Conservation (phyloP, 1,140 invertebrate species). For the Drosophila nigromelanica region DNA sequence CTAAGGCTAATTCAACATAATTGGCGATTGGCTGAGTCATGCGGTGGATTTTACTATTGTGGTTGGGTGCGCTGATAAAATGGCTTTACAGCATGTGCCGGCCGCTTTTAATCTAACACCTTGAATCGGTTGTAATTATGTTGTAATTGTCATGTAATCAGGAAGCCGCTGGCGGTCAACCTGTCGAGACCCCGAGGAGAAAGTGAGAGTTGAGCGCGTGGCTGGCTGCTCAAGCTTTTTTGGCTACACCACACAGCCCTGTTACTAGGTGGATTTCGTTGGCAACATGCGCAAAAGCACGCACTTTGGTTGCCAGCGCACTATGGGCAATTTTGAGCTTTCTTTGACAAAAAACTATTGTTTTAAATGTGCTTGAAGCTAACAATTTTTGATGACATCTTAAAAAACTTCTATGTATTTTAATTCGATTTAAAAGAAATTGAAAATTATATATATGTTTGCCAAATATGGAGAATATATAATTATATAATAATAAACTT, state of each 20-base stretch:
- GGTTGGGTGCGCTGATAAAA: conserved; percentile 3
- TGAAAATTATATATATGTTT: too few species aligned
- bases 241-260: conserved; percentile 20
- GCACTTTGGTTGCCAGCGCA: conserved; percentile 23
- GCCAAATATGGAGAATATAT: too few species aligned
- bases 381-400: too few species aligned
- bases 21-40: conserved; percentile 32
- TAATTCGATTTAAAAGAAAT: too few species aligned
- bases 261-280: conserved; percentile 63
- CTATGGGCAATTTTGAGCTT: neutral
- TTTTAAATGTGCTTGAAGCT: too few species aligned
- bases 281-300: conserved; percentile 30
- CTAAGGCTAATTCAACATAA: conserved; percentile 23
- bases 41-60: neutral
- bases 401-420: too few species aligned
- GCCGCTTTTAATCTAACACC: conserved; percentile 57
- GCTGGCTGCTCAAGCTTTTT: neutral
- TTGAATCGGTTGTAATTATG: conserved; percentile 36
- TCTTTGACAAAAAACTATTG: too few species aligned
- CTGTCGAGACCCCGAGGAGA: conserved; percentile 40
- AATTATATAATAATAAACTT: too few species aligned
- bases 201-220: conserved; percentile 48
- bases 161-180: conserved; percentile 55
- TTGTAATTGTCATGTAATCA: conserved; percentile 61
- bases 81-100: conserved; percentile 8